Evolutionary conservation across 2,797 vertebrate species (phyloP).

Genomic region (Diplodus puntazzo): DNA sequence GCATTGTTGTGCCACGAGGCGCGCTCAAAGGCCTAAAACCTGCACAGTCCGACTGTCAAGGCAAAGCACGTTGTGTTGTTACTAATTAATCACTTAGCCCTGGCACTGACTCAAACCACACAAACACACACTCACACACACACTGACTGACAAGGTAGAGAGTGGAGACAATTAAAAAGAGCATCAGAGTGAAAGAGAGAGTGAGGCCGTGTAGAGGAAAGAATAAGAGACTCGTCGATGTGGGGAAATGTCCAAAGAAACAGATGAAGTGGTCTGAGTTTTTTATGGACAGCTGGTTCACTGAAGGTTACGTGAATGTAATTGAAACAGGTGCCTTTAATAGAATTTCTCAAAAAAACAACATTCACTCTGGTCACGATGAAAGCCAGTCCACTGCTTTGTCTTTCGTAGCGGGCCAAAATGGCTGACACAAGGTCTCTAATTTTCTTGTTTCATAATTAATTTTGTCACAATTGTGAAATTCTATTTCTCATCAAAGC

Average conservation of each 20-base stretch:
- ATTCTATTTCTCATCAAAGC: slow-evolving; percentile 53
- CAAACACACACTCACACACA: slow-evolving; percentile 17
- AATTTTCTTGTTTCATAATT: slow-evolving; percentile 55
- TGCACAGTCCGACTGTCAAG: slow-evolving; percentile 61
- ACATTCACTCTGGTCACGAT: slow-evolving; percentile 19
- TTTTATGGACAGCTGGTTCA: slow-evolving; percentile 9
- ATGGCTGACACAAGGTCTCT: slow-evolving; percentile 28
- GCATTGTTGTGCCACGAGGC: slow-evolving; percentile 51
- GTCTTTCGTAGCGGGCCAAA: slow-evolving; percentile 37
- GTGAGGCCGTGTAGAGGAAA: slow-evolving; percentile 3
- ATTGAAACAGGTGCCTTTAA: slow-evolving; percentile 33
- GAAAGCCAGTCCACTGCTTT: slow-evolving; percentile 30
- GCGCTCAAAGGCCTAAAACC: slow-evolving; percentile 71
- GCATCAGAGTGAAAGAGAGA: slow-evolving; percentile 35
- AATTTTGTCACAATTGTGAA: slow-evolving; percentile 48
- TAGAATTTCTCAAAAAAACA: slow-evolving; percentile 25
- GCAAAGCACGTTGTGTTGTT: slow-evolving; percentile 61
- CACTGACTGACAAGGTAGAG: slow-evolving; percentile 42
- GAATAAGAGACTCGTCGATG: slow-evolving; percentile 21
- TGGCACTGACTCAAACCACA: slow-evolving; percentile 60
- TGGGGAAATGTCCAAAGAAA: slow-evolving; percentile 38
- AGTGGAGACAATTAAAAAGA: slow-evolving; percentile 61
- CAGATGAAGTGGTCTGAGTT: slow-evolving; percentile 14
- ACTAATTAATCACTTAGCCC: slow-evolving; percentile 82
- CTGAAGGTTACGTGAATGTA: slow-evolving; percentile 18